Percentiles rank a stretch among this genome's conserved stretches.
Conservation (phyloP, 1,140 invertebrate species). For the Teleogryllus occipitalis region DNA sequence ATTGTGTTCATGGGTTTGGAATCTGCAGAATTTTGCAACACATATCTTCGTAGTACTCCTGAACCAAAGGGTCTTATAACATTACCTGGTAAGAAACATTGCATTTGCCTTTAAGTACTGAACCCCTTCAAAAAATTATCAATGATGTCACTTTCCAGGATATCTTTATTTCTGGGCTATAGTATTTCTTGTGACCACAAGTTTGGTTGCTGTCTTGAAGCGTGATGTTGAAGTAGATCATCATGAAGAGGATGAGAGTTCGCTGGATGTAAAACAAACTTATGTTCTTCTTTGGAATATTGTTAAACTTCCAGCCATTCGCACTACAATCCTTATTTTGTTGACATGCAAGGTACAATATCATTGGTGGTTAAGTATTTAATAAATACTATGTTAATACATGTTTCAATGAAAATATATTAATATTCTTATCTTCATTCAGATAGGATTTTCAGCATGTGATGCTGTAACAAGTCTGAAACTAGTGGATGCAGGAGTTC, state of each 20-base stretch:
- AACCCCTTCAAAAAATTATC: neutral
- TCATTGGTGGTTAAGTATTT: neutral
- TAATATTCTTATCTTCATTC: slow-evolving; percentile 28
- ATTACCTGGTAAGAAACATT: slow-evolving; percentile 52
- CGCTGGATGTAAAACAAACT: slow-evolving; percentile 61
- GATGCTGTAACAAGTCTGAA: slow-evolving; percentile 93
- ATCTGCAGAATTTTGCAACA: slow-evolving; percentile 92
- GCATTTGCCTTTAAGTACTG: neutral
- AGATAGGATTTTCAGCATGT: slow-evolving; percentile 93
- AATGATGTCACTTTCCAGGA: slow-evolving; percentile 34
- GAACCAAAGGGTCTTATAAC: slow-evolving; percentile 70
- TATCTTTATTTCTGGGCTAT: slow-evolving; percentile 96
- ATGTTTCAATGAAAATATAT: too few relatives aligned
- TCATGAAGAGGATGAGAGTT: slow-evolving; percentile 41
- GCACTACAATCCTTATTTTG: slow-evolving; percentile 66
- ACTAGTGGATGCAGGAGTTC: slow-evolving; percentile 88
- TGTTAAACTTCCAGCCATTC: slow-evolving; percentile 72
- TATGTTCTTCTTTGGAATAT: slow-evolving; percentile 81
- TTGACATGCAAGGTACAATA: slow-evolving; percentile 80
- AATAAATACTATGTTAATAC: neutral
- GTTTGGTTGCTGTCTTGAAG: slow-evolving; percentile 83
- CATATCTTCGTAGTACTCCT: slow-evolving; percentile 72
- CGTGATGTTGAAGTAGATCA: slow-evolving; percentile 47
- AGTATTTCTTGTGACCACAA: slow-evolving; percentile 84
- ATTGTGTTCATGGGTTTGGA: slow-evolving; percentile 96